Conservation (phyloP, 2,888 invertebrate genomes). For the Psylliodes chrysocephalus region DNA sequence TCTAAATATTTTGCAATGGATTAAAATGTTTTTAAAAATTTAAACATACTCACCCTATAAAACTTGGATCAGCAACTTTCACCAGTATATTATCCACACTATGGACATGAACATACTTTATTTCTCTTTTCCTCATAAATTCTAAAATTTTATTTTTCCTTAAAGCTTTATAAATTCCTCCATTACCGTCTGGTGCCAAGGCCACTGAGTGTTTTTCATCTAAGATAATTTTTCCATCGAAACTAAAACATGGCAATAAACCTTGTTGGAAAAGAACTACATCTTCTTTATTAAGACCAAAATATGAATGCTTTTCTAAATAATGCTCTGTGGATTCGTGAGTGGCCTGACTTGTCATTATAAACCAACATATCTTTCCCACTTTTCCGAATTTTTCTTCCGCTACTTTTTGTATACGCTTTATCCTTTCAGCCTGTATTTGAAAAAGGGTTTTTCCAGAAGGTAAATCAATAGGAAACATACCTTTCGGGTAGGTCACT, state of each 20-base stretch:
- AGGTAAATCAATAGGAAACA: conserved; percentile 91
- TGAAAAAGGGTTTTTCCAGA: conserved; percentile 92
- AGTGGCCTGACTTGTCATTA: conserved; percentile 98
- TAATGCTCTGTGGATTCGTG: conserved; percentile 84
- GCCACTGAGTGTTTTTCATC: conserved; percentile 84
- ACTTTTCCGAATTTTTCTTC: conserved; percentile 70
- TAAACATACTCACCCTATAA: conserved; percentile 79
- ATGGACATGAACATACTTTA: conserved; percentile 93
- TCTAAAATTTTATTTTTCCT: conserved; percentile 78
- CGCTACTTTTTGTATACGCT: conserved; percentile 81
- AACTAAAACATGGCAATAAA: conserved; percentile 91
- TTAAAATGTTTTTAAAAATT: no score
- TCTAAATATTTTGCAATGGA: no score
- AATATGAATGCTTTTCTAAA: conserved; percentile 82
- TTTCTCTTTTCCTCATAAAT: conserved; percentile 81
- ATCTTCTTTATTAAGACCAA: conserved; percentile 84
- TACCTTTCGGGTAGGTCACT: conserved; percentile 94
- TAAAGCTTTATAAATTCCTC: conserved; percentile 85
- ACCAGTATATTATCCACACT: conserved; percentile 98
- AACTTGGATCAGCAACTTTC: conserved; percentile 96
- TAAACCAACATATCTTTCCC: conserved; percentile 82
- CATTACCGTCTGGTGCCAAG: conserved; percentile 92
- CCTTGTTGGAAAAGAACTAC: conserved; percentile 92
- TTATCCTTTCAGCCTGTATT: conserved; percentile 93
- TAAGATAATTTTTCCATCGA: conserved; percentile 92